phyloP scores from a whole-genome alignment of 1,140 invertebrate genomes.

The Pseudobourletiella spinata region DNA sequence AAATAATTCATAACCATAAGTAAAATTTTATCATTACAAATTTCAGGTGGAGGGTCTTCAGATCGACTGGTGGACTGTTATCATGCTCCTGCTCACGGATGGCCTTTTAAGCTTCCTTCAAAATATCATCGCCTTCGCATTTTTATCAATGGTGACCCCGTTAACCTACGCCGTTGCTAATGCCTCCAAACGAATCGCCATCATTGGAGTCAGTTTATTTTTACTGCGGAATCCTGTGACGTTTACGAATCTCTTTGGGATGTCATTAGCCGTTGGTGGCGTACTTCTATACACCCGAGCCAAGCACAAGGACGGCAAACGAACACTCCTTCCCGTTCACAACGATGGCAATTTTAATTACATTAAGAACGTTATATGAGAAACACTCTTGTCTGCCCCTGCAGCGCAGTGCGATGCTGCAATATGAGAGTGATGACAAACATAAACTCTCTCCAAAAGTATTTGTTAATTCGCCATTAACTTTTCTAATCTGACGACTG shows the following conservation, averaged over 20 bases:
- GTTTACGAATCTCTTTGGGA: slow-evolving; percentile 74
- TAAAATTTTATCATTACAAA: background rate
- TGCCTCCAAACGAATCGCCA: slow-evolving; percentile 88
- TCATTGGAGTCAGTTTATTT: slow-evolving; percentile 80
- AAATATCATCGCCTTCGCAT: slow-evolving; percentile 88
- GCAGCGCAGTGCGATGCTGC: too few relatives aligned
- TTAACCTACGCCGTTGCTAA: slow-evolving; percentile 92
- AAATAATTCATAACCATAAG: background rate
- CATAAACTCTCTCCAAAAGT: too few relatives aligned
- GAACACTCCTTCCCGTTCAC: background rate
- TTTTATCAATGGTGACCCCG: slow-evolving; percentile 79
- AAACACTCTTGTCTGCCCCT: background rate
- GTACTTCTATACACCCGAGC: slow-evolving; percentile 75
- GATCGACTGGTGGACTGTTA: slow-evolving; percentile 19
- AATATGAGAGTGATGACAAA: too few relatives aligned
- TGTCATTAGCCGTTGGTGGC: slow-evolving; percentile 80
- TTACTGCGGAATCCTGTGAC: slow-evolving; percentile 91
- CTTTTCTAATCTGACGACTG: too few relatives aligned
- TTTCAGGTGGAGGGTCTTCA: background rate
- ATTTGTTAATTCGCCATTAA: too few relatives aligned
- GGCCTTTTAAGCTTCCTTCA: slow-evolving; percentile 88
- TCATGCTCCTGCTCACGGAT: slow-evolving; percentile 61
- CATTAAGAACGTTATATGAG: background rate
- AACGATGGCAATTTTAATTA: slow-evolving; percentile 27
- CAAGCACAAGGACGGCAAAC: slow-evolving; percentile 21